Evolutionary conservation across 23 tunicate species (phyloP).

Genomic region (Ascidia mentula): DNA sequence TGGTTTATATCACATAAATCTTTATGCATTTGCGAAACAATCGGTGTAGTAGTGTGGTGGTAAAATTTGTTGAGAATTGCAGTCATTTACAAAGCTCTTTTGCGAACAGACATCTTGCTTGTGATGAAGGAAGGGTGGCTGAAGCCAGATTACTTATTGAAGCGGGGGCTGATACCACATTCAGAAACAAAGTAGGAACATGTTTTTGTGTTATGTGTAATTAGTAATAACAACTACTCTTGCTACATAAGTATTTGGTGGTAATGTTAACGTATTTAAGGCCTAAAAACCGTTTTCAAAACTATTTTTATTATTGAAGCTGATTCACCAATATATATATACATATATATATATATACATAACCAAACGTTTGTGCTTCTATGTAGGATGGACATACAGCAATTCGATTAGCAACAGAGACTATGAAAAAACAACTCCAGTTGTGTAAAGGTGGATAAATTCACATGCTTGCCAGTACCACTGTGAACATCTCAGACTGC

Average conservation of each 20-base stretch:
- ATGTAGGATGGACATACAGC: slow-evolving; percentile 81
- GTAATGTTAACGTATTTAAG: no score
- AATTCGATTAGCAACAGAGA: slow-evolving; percentile 71
- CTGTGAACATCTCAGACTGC: neutral
- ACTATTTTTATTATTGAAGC: no score
- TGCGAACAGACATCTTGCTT: slow-evolving; percentile 92
- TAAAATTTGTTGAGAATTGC: no score
- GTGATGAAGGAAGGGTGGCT: slow-evolving; percentile 65
- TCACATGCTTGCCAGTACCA: neutral
- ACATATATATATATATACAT: no score
- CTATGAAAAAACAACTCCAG: slow-evolving; percentile 53
- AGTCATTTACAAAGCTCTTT: no score
- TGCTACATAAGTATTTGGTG: no score
- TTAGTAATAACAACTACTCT: neutral
- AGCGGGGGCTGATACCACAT: slow-evolving; percentile 80
- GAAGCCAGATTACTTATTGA: slow-evolving; percentile 54
- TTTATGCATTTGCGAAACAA: no score
- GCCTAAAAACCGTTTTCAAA: no score
- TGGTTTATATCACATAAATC: no score
- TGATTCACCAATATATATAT: no score
- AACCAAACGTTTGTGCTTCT: neutral
- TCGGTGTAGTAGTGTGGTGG: no score
- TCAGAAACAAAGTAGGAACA: slow-evolving; percentile 55
- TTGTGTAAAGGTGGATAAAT: slow-evolving; percentile 37
- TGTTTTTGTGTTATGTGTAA: neutral